Percentiles rank a stretch among this genome's conserved stretches.
These are phyloP conservation scores for Listronotus oregonensis DNA, from an alignment of 1,140 invertebrate species.

Conservation along the genomic window DNA sequence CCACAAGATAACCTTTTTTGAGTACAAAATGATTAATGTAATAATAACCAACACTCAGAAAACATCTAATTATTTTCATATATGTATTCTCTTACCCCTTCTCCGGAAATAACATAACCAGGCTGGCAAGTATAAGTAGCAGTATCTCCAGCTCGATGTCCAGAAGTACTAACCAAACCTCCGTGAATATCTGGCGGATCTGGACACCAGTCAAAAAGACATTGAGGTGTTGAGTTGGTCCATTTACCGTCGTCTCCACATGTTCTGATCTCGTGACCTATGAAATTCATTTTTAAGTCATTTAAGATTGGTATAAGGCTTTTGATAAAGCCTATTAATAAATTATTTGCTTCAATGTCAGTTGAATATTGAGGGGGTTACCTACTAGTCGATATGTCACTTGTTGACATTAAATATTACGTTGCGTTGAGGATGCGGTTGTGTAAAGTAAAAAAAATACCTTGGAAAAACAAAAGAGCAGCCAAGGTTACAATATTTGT, in stretches of 20 bases:
- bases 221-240: constrained; percentile 78
- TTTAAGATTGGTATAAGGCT: background rate
- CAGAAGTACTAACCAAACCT: constrained; percentile 69
- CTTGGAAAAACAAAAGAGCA: no score
- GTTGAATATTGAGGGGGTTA: no score
- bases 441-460: no score
- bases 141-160: constrained; percentile 74
- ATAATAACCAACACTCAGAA: no score
- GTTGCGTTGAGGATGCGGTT: no score
- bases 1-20: constrained; percentile 74
- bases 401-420: no score
- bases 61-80: no score
- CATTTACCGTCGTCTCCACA: constrained; percentile 82
- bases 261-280: constrained; percentile 70
- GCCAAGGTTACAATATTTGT: no score
- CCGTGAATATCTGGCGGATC: constrained; percentile 76
- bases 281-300: background rate
- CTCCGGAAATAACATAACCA: constrained; percentile 84
- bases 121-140: constrained; percentile 80
- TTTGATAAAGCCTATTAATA: no score
- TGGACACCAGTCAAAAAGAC: constrained; percentile 85
- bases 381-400: no score
- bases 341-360: no score
- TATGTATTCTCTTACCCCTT: constrained; percentile 63
- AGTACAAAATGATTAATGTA: background rate